Base-by-base conservation (phyloP, 2,888 invertebrate species). In the Andrena chrysosceles region DNA sequence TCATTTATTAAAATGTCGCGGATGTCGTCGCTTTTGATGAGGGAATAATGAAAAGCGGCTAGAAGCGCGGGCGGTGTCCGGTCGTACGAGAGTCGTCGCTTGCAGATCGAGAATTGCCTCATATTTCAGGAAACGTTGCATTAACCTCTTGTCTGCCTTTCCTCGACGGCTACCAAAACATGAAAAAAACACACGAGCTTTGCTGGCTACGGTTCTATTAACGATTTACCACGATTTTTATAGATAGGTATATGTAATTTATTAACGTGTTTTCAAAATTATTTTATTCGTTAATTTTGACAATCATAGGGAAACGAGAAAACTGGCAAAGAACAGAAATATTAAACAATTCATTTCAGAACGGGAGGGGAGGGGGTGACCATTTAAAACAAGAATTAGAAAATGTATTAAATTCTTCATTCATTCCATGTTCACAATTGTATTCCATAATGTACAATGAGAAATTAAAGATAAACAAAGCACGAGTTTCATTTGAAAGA, bases 121-220 rank as follows among this genome's bases (percentile, higher is more conserved):
- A 88, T 84, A 84, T 89, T 89, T 87, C 89, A 88, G 89, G 89
- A 89, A 89, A 87, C 81, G 80, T 83, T 87, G 84, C 81, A 89
- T 89, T 89, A 89, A 86, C 85, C 77, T 69, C 75, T 68, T 56
- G 73, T 49, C 68, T 67, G 63, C 33, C 73, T 62, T 71, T 68
- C 64, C 59, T 71, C 49, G 52, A 35, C 67, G 56, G 8, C 60
- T 63, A 16, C n/a, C 7, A n/a, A 20, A 33, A n/a, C 35, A 35
- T 16, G 67, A 62, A 72, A 76, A 54, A 54, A 48, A 56, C 33
- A 52, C 31, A 48, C 56, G 56, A 68, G 69, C 67, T 23, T 10
- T 52, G 52, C 62, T 4, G 20, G 4, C 59, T 48, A 62, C 62
- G 48, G 62, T 54, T 77, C 52, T 54, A 6, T 26, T 26, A 66